Base-by-base conservation (phyloP, 2,113 vertebrate genomes). In the Neogobius melanostomus region DNA sequence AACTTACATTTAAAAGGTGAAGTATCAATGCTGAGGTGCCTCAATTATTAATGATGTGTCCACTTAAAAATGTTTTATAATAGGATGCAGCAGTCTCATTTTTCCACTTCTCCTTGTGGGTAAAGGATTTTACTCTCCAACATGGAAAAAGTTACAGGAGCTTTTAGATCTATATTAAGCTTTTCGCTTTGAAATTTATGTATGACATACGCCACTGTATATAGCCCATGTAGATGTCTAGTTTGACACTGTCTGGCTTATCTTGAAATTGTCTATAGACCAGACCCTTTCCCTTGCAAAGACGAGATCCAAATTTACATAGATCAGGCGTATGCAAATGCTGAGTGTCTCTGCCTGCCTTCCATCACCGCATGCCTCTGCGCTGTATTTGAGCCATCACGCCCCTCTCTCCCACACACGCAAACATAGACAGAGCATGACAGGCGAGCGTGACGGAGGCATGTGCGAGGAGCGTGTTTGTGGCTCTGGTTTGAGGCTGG, bases 341-440 rank as follows among this genome's bases (percentile, higher is more conserved):
- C 66, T 74, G 56, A 66, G 8, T 82, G 69, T 69, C 63, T 73
- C 66, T 75, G 48, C 50, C 69, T 14, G 6, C 64, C 42, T 43
- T 67, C 68, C 21, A 51, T 84, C 44, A 42, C 66, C 45, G 49
- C 76, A 36, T 61, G 61, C 81, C 74, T 74, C 71, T 68, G 49
- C 45, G 62, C 68, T 66, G 45, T 74, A 68, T 72, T 73, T 63
- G 47, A 63, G 50, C 66, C 47, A 69, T 71, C 72, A 63, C 6
- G 6, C 74, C 56, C 47, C 62, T 46, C 61, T 47, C 46, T 62
- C 72, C 62, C 66, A 51, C 15, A 71, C 64, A 57, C 61, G 61
- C 54, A 60, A 5, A 42, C 53, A 74, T 60, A 51, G 51, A 68
- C 11, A 71, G 15, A 69, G 16, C 64, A 49, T 70, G 72, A 70